These are phyloP conservation scores for Caenorhabditis briggsae DNA, from an alignment of 1,140 invertebrate genomes.

Conservation along the genomic window DNA sequence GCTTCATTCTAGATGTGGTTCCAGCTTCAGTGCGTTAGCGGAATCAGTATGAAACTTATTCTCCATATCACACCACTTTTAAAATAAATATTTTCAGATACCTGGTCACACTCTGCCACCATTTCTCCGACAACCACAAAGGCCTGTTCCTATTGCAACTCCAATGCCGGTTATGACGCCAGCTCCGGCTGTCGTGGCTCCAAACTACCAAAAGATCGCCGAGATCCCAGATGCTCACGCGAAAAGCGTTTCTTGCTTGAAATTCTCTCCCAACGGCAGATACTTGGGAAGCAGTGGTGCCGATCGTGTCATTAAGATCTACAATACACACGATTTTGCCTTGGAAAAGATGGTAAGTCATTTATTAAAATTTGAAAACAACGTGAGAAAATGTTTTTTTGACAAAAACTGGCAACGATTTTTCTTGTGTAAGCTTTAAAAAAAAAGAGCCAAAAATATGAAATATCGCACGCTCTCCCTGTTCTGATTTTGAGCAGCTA, in stretches of 20 bases:
- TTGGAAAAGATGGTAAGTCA: slow-evolving; percentile 94
- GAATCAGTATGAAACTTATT: too few relatives aligned
- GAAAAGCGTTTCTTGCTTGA: slow-evolving; percentile 97
- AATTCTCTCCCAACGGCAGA: slow-evolving; percentile 99
- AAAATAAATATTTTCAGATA: background rate
- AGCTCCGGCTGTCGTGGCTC: background rate
- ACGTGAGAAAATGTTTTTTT: background rate
- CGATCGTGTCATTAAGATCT: slow-evolving; percentile 98
- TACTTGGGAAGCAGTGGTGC: slow-evolving; percentile 96
- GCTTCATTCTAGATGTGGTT: too few relatives aligned
- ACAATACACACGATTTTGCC: slow-evolving; percentile 99
- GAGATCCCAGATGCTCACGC: slow-evolving; percentile 82
- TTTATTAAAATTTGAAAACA: background rate
- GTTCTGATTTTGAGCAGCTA: too few relatives aligned
- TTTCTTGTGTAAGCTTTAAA: too few relatives aligned
- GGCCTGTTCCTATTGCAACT: background rate
- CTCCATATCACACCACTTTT: too few relatives aligned
- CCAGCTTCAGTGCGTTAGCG: too few relatives aligned
- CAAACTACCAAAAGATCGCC: background rate
- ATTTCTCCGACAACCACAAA: background rate
- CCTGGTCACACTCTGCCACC: background rate
- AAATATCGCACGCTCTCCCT: too few relatives aligned
- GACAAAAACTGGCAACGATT: background rate
- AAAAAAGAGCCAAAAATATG: too few relatives aligned
- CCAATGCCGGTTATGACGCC: background rate